Evolutionary conservation across 1,140 invertebrate genomes (phyloP).

Genomic region (Helicoverpa zea): DNA sequence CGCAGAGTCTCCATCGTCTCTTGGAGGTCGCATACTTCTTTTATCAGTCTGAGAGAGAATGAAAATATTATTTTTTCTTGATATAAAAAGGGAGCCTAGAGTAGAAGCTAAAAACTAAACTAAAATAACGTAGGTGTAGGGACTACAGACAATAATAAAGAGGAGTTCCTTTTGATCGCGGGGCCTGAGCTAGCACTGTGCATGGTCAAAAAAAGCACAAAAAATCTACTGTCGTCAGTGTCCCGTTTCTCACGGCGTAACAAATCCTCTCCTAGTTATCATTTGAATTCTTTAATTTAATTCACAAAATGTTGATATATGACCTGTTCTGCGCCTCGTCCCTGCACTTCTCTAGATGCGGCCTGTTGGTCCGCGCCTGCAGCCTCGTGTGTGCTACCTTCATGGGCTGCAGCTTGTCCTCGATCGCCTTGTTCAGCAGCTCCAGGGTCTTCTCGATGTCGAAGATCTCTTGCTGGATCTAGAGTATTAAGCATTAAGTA

Average conservation of each 20-base stretch:
- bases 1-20: slow-evolving; percentile 94
- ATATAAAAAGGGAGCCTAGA: too few species aligned
- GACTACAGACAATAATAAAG: too few species aligned
- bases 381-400: slow-evolving; percentile 97
- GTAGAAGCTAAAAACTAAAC: too few species aligned
- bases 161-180: too few species aligned
- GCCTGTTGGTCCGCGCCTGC: slow-evolving; percentile 94
- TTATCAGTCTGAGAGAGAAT: slow-evolving; percentile 90
- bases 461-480: slow-evolving; percentile 96
- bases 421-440: slow-evolving; percentile 94
- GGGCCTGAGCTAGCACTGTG: too few species aligned
- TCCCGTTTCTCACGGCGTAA: too few species aligned
- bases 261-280: too few species aligned
- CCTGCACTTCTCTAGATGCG: slow-evolving; percentile 95
- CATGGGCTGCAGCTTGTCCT: slow-evolving; percentile 94
- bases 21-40: slow-evolving; percentile 95
- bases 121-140: not conserved
- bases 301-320: not conserved
- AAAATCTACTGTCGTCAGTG: too few species aligned
- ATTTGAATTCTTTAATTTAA: not conserved
- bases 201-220: too few species aligned
- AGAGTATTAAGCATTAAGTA: not conserved
- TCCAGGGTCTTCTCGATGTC: slow-evolving; percentile 95
- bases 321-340: slow-evolving; percentile 94
- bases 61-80: not conserved